A percentile compares a stretch with the other conserved stretches of the same genome.
Evolutionary conservation across 2,888 invertebrate genomes (phyloP).

Genomic region (Lasioglossum marginatum): DNA sequence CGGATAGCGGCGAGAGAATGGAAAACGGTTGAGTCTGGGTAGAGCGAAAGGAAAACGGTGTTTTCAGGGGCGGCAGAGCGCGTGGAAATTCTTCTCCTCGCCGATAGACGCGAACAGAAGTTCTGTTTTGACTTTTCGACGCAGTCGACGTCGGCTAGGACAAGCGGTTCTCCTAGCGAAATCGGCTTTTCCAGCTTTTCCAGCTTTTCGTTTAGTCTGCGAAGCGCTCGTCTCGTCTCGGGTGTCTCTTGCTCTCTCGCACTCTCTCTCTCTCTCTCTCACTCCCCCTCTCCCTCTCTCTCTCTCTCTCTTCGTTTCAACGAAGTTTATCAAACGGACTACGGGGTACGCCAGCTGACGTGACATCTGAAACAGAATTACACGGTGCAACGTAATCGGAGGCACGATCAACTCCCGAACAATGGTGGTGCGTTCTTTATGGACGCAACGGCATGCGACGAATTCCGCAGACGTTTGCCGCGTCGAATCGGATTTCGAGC

Average conservation of each 20-base stretch:
- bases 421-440: conserved; percentile 13
- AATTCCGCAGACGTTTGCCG: too few relatives aligned
- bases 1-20: neutral
- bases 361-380: conserved; percentile 51
- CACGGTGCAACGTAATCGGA: conserved; percentile 26
- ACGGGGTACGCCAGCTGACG: conserved; percentile 12
- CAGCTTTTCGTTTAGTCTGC: conserved; percentile 32
- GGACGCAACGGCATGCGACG: neutral
- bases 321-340: conserved; percentile 43
- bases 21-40: neutral
- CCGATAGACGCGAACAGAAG: conserved; percentile 19
- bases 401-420: conserved; percentile 28
- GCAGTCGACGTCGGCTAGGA: neutral
- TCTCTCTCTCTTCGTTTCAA: neutral
- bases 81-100: conserved; percentile 10
- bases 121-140: conserved; percentile 38
- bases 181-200: conserved; percentile 35
- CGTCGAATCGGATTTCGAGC: too few relatives aligned
- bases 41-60: conserved; percentile 4
- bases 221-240: neutral
- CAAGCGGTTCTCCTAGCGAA: conserved; percentile 13
- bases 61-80: neutral
- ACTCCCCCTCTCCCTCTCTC: neutral
- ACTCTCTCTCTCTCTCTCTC: neutral
- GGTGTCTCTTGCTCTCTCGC: neutral